Evolutionary conservation across 2,888 invertebrate species (phyloP), one percentile per base, ranked within the genome.

Genomic region (Iselma pallidipennis): DNA sequence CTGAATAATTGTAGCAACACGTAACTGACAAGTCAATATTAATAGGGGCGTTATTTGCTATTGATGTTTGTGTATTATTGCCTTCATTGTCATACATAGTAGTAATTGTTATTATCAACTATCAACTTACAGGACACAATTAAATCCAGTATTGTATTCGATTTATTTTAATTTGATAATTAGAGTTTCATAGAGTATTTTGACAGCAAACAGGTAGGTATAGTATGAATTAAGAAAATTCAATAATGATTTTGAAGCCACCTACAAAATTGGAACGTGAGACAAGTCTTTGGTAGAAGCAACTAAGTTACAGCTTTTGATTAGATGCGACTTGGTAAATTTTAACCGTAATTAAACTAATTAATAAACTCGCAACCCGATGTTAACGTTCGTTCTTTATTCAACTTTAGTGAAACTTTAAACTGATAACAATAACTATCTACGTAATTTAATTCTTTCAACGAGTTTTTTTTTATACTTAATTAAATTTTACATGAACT

Each of bases 261-360:
- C 52, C 63, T 59, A 59, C 59, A 58, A 62, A 62, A 56, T 55
- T 52, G 51, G 56, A 53, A 59, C 59, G 63, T 59, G 63, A 53
- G 49, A 9, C 49, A 33, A 33, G 37, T 61, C 19, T 57, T 31
- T 6, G 25, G 29, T 45, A 33, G 14, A 31, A 54, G 23, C 14
- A 48, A 48, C 56, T 19, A 58, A 59, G 29, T 59, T 59, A 21
- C 33, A 52, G 53, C 28, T 55, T 58, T 45, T 64, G 55, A 64
- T 64, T 64, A 57, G 33, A 55, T 42, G 50, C 56, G 37, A 51
- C 50, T 57, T 60, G 26, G 54, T 28, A 49, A 57, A 63, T 63
- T 29, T 29, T 29, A 14, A 12, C 4, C n/a, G 23, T 33, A 48
- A 49, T 49, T 48, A 56, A 56, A 49, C 31, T 49, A 56, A 56